phyloP scores from a whole-genome alignment of 2,113 vertebrate genomes.

The Grus americana region DNA sequence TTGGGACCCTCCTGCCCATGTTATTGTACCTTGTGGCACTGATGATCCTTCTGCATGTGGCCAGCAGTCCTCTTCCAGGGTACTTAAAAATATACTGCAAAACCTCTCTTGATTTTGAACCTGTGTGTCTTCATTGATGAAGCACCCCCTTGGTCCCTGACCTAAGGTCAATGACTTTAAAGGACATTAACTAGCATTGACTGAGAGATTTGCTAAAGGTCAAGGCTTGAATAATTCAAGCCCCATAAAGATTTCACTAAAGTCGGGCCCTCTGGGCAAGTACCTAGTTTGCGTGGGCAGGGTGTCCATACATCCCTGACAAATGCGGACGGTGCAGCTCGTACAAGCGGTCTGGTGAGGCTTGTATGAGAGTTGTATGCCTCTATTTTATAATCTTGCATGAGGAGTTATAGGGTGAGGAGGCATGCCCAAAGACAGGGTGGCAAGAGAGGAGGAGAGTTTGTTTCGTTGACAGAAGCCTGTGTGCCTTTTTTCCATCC shows the following conservation, averaged over 20 bases:
- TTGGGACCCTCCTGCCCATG: neutral
- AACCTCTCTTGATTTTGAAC: neutral
- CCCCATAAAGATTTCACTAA: conserved; percentile 57
- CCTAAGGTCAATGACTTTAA: conserved; percentile 63
- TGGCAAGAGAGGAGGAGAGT: neutral
- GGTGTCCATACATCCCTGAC: neutral
- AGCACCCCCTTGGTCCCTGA: conserved; percentile 63
- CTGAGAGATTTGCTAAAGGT: conserved; percentile 69
- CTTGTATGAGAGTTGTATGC: neutral
- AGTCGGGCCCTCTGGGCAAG: conserved; percentile 48
- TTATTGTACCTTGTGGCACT: neutral
- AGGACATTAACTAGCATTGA: conserved; percentile 68
- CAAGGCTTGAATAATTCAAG: conserved; percentile 68
- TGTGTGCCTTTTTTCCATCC: neutral
- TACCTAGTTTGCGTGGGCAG: neutral
- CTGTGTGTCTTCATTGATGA: conserved; percentile 27
- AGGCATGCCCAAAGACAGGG: neutral
- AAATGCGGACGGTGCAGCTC: neutral
- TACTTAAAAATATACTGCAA: neutral
- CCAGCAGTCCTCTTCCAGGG: neutral
- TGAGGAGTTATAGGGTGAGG: neutral
- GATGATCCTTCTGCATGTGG: neutral
- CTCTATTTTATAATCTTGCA: neutral
- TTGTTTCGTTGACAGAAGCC: neutral
- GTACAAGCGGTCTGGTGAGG: neutral